These are phyloP conservation scores for Galemys pyrenaicus DNA, from an alignment of 2,113 vertebrate species.

Conservation along the genomic window DNA sequence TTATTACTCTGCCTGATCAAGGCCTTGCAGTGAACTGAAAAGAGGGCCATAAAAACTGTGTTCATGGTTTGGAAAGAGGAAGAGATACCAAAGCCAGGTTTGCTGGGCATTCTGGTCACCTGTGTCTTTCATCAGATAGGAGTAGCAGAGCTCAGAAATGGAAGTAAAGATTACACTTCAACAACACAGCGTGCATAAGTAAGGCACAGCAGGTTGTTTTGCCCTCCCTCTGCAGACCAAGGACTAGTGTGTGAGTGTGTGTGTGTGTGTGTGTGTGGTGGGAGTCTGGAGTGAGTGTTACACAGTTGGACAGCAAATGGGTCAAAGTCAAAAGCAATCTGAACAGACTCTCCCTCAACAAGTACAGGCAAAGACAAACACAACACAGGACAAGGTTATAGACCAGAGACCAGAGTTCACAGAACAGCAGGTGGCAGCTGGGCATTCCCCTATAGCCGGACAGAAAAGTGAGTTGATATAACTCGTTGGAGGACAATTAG, in stretches of 20 bases:
- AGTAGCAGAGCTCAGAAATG: background rate
- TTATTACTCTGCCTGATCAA: background rate
- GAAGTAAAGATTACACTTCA: background rate
- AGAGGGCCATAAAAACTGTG: accelerated
- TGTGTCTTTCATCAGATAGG: background rate
- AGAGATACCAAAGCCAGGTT: background rate
- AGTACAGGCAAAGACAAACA: background rate
- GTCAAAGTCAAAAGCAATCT: background rate
- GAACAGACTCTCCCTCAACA: background rate
- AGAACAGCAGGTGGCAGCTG: background rate
- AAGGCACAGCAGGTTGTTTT: background rate
- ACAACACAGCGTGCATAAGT: background rate
- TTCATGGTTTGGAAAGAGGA: background rate
- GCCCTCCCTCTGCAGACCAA: background rate
- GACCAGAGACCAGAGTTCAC: background rate
- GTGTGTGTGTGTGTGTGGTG: no score
- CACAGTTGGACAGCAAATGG: background rate
- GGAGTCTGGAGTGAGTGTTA: background rate
- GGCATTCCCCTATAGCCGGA: no score
- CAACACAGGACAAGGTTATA: no score
- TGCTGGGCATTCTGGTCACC: background rate
- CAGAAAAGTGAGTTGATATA: background rate
- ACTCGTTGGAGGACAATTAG: background rate
- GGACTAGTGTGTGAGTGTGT: background rate
- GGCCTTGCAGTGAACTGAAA: background rate